Evolutionary conservation across 2,797 vertebrate species (phyloP).

Genomic region (Mionectes olivaceus): DNA sequence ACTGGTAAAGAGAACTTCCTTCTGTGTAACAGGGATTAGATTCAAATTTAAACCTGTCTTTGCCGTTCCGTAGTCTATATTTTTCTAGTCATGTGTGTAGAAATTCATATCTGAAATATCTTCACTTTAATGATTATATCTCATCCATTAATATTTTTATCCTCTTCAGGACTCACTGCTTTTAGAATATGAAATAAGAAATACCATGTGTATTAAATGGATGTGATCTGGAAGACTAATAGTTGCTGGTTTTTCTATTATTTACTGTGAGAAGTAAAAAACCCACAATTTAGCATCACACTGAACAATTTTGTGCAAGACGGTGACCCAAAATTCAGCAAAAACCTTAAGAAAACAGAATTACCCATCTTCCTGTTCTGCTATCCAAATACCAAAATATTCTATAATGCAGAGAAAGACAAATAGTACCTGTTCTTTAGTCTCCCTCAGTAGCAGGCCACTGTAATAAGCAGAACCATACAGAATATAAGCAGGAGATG

Average conservation of each 20-base stretch:
- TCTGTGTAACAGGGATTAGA: background rate
- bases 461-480: background rate
- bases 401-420: background rate
- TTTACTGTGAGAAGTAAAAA: background rate
- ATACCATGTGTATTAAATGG: background rate
- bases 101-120: constrained; percentile 29
- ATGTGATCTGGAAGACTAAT: background rate
- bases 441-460: background rate
- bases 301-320: background rate
- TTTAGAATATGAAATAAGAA: constrained; percentile 58
- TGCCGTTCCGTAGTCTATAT: constrained; percentile 21
- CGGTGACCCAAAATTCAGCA: background rate
- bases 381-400: background rate
- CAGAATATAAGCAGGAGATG: background rate
- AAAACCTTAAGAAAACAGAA: background rate
- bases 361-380: background rate
- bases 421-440: background rate
- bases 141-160: constrained; percentile 22
- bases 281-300: background rate
- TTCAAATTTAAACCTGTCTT: constrained; percentile 66
- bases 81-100: constrained; percentile 58
- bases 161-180: constrained; percentile 40
- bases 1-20: constrained; percentile 38
- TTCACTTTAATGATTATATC: constrained; percentile 55
- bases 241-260: background rate